Evolutionary conservation across 2,797 vertebrate genomes (phyloP), one percentile per base, ranked within the genome.

Genomic region (Ficedula albicollis): DNA sequence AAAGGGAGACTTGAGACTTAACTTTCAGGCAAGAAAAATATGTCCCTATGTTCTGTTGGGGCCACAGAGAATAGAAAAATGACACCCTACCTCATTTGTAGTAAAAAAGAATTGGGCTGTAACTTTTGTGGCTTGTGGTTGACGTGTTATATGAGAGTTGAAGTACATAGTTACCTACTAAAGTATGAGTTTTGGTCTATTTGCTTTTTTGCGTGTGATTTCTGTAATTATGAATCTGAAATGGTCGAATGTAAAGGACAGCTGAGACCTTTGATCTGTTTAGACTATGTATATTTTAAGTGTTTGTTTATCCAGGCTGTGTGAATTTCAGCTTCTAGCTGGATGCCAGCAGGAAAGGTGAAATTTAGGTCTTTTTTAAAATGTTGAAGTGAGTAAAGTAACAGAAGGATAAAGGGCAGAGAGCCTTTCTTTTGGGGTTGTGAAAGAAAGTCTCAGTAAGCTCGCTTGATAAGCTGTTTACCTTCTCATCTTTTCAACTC

Each of bases 341-440:
- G 25, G 39, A 29, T 74, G 36, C 70, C 9, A 43, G 11, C 10
- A 84, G 52, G 29, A 60, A 49, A 46, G 58, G 29, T 70, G 34
- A 55, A 83, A 63, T 80, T n/a, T 48, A 74, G 34, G 49, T 43
- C 1, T 87, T 70, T 75, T 75, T 75, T 39, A 10, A 32, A 29
- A 13, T 36, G 22, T n/a, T 69, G 44, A 77, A 75, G 34, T 48
- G 38, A 6, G 13, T 86, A 36, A 80, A 90, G n/a, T 41, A 43
- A 56, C n/a, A 64, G 58, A 78, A 83, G 27, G 23, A 23, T 63
- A 70, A 78, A 32, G 11, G 19, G 15, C 14, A 30, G 74, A 81
- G 60, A 44, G 10, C 32, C 29, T 64, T 67, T 0, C 0, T 63
- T 87, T 67, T 4, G 5, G 29, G 11, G 17, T 55, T 13, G 1